phyloP scores from a whole-genome alignment of 1,140 invertebrate genomes.

The Saccostrea echinata region DNA sequence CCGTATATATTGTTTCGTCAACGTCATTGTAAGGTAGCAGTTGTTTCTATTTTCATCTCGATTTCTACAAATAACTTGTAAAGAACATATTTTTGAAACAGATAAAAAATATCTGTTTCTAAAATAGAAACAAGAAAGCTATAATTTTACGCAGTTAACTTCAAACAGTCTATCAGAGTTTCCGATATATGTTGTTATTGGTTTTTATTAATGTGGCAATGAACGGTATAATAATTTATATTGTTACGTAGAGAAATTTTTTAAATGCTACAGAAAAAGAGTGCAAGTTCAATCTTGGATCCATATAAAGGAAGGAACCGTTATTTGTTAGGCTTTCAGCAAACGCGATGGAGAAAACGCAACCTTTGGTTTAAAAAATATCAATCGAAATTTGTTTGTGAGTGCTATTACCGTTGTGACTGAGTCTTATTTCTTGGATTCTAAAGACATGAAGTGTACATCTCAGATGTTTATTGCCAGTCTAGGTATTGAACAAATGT shows the following conservation, averaged over 20 bases:
- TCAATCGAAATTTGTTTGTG: conserved; percentile 3
- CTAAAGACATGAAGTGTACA: conserved; percentile 4
- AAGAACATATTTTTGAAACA: background rate
- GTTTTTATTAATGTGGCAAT: background rate
- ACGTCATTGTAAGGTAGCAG: background rate
- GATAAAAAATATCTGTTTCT: background rate
- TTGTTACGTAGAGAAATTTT: background rate
- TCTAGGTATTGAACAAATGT: conserved; percentile 24
- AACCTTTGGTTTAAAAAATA: background rate
- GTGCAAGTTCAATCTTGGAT: background rate
- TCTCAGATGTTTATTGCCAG: conserved; percentile 4
- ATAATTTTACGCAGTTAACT: conserved; percentile 16
- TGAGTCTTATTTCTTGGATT: background rate
- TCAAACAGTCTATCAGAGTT: background rate
- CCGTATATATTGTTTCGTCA: background rate
- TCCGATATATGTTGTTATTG: background rate
- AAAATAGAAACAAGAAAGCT: conserved; percentile 20
- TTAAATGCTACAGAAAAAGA: background rate
- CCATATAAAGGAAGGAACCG: background rate
- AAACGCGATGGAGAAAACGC: background rate
- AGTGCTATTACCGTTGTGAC: background rate
- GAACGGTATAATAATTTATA: background rate
- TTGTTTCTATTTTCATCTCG: background rate
- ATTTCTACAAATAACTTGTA: conserved; percentile 4
- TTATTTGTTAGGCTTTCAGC: background rate